These are phyloP conservation scores for Callinectes sapidus DNA, from an alignment of 2,888 invertebrate species.

Conservation along the genomic window DNA sequence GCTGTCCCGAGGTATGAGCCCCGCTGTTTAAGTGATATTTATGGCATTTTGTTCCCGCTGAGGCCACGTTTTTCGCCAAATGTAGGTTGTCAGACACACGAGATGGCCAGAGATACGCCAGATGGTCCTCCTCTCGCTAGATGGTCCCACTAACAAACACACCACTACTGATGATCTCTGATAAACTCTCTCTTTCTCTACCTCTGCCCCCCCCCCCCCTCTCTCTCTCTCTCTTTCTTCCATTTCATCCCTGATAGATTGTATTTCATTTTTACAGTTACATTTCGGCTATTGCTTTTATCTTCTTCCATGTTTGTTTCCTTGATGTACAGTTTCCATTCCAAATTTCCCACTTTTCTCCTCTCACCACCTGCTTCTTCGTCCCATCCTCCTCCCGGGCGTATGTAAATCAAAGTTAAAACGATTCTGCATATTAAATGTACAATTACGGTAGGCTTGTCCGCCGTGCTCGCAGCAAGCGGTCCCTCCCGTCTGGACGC, in stretches of 20 bases:
- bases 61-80: slow-evolving; percentile 36
- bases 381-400: not conserved
- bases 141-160: slow-evolving; percentile 5
- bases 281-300: not conserved
- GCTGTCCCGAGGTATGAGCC: slow-evolving; percentile 32
- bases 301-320: not conserved
- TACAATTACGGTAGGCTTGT: slow-evolving; percentile 26
- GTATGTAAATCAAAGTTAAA: slow-evolving; percentile 42
- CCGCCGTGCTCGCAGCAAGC: slow-evolving; percentile 8
- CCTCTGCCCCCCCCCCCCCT: not conserved
- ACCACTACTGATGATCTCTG: not conserved
- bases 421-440: slow-evolving; percentile 44
- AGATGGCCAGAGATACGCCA: slow-evolving; percentile 14
- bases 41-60: slow-evolving; percentile 37
- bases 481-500: slow-evolving; percentile 38
- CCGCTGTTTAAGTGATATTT: slow-evolving; percentile 37
- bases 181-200: not conserved
- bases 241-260: not conserved
- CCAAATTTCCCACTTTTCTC: not conserved
- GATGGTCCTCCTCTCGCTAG: slow-evolving; percentile 15
- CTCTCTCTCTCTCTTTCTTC: not conserved
- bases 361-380: not conserved
- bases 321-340: not conserved
- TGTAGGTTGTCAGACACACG: slow-evolving; percentile 37
- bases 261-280: not conserved